Base-by-base conservation (phyloP, 2,113 vertebrate species). In the Dipodomys stephensi region DNA sequence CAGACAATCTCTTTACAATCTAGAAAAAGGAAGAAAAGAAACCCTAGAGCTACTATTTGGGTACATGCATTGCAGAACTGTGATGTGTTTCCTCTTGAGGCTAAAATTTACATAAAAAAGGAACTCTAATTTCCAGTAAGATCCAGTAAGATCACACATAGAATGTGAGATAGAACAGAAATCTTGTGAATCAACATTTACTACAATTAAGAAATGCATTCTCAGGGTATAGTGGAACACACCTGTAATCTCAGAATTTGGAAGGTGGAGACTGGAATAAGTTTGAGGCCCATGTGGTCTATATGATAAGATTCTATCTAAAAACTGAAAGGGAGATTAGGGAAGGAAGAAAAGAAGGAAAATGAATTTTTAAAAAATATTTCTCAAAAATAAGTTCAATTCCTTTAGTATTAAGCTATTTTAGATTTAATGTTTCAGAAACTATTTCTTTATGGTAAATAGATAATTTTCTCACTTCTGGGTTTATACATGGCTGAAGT, bases 31-130 rank as follows among this genome's bases (percentile, higher is more conserved):
- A 23, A 64, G 39, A 39, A 83, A 60, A 25, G 20, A 64, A 89
- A 69, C 39, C n/a, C 57, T 81, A 71, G 60, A 72, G 80, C 68
- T 88, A 85, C 60, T 86, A 92, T 95, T 92, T 85, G 92, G 49
- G 62, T 77, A 62, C 4, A 57, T 73, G 46, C 10, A 32, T 60
- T 60, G 46, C 13, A 69, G 62, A 88, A 84, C 90, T 65, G 64
- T 82, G 69, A 53, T 90, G 2, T 74, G 27, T 77, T 72, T 93
- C n/a, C 65, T 57, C 25, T n/a, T 9, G 53, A 84, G 65, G 30
- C 11, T 85, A 72, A 88, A 44, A 35, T 90, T 92, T 68, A 23
- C 13, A 77, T 90, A 95, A 87, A 35, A 22, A 89, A 69, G 69
- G 90, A 86, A 6, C 22, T 67, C 5, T 67, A 35, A n/a, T 94